These are phyloP conservation scores for Climacteris rufus DNA, from an alignment of 2,113 vertebrate species.

Conservation along the genomic window DNA sequence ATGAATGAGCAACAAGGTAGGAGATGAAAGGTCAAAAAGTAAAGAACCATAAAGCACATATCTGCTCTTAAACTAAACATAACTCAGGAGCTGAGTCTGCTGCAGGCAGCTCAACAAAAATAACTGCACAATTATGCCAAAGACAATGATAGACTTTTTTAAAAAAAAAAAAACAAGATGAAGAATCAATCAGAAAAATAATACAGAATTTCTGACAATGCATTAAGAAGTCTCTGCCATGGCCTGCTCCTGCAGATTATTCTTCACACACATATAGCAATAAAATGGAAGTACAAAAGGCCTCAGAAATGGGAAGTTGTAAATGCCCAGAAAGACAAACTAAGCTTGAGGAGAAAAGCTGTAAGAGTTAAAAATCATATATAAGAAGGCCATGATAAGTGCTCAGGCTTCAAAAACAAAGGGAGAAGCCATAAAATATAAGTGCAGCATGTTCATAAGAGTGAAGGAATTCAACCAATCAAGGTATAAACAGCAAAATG, in stretches of 20 bases:
- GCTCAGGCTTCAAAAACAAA: neutral
- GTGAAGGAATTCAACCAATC: neutral
- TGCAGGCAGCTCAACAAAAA: neutral
- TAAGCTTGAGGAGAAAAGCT: neutral
- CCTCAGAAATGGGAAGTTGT: neutral
- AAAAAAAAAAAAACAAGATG: neutral
- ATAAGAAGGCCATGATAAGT: neutral
- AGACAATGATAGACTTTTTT: neutral
- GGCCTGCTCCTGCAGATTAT: neutral
- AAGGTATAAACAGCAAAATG: neutral
- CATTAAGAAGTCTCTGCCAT: neutral
- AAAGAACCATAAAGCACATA: neutral
- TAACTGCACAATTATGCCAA: neutral
- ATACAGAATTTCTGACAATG: neutral
- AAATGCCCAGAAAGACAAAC: neutral
- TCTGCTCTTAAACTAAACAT: neutral
- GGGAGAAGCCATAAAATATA: neutral
- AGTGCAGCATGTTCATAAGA: neutral
- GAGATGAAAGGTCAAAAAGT: neutral
- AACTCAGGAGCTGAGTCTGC: neutral
- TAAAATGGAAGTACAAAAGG: neutral
- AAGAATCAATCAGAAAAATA: neutral
- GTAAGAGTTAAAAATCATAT: neutral
- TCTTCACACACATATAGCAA: neutral
- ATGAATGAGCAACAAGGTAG: neutral